Evolutionary conservation across 2,113 vertebrate genomes (phyloP).

Genomic region (Trematomus loennbergii): DNA sequence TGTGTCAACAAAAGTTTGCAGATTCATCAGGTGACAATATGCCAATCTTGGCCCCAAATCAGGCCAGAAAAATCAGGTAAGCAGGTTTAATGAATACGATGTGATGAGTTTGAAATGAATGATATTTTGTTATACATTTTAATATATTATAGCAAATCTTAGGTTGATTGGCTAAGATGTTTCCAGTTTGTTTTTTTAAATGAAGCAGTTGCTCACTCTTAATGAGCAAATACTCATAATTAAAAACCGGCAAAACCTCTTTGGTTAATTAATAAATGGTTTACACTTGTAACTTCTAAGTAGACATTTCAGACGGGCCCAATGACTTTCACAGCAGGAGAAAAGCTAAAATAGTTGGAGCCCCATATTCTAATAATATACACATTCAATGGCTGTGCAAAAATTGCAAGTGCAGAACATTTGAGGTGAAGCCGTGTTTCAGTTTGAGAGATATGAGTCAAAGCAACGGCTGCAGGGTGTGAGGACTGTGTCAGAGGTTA

Average conservation of each 20-base stretch:
- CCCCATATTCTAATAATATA: not conserved
- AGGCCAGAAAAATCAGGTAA: not conserved
- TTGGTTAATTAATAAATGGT: conserved; percentile 6
- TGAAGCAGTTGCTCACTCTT: not conserved
- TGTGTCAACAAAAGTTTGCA: not conserved
- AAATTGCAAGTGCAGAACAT: conserved; percentile 6
- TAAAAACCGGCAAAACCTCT: conserved; percentile 7
- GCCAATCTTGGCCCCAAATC: not conserved
- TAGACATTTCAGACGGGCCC: not conserved
- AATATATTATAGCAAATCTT: not conserved
- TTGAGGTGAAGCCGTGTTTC: conserved; percentile 15
- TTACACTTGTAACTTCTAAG: conserved; percentile 3
- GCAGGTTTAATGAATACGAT: not conserved
- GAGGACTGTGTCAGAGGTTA: conserved; percentile 61
- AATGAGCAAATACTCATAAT: conserved; percentile 22
- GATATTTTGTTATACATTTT: too few relatives aligned
- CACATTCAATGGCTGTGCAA: not conserved
- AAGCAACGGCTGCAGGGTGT: conserved; percentile 63
- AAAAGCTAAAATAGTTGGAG: not conserved
- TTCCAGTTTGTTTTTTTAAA: not conserved
- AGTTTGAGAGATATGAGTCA: conserved; percentile 77
- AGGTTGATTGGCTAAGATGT: not conserved
- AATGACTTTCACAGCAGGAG: conserved; percentile 3
- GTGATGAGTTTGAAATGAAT: too few relatives aligned
- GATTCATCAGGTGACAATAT: not conserved